These are phyloP conservation scores for Malaclemys terrapin DNA, from an alignment of 2,113 vertebrate species.

Conservation along the genomic window DNA sequence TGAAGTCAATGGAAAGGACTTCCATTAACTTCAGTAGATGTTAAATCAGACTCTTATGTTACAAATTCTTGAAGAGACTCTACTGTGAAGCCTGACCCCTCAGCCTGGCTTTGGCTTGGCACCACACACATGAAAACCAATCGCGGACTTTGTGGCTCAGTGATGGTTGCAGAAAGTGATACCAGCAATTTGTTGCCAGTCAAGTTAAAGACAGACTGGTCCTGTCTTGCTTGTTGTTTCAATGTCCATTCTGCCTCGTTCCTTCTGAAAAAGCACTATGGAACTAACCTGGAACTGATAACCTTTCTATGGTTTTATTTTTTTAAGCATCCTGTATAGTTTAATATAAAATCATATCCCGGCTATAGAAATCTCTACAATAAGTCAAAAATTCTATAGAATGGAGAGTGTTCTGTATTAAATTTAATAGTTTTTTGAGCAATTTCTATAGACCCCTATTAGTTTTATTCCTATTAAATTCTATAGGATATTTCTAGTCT, in stretches of 20 bases:
- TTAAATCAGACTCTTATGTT: not conserved
- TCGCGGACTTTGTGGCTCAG: not conserved
- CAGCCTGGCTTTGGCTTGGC: not conserved
- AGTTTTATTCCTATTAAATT: accelerated
- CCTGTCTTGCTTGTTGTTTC: not conserved
- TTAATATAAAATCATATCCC: not conserved
- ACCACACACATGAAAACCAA: not conserved
- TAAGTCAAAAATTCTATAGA: not conserved
- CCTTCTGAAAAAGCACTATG: not conserved
- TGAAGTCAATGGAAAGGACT: not conserved
- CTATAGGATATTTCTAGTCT: accelerated
- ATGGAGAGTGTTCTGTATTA: not conserved
- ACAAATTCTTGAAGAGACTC: not conserved
- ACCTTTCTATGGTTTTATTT: not conserved
- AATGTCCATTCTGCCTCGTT: not conserved
- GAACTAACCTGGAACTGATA: not conserved
- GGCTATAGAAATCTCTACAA: not conserved
- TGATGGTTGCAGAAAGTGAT: no score
- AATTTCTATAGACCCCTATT: not conserved
- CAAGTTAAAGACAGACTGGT: accelerated
- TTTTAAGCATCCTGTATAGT: not conserved
- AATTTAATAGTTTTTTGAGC: not conserved
- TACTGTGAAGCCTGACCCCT: not conserved
- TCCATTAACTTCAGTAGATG: accelerated
- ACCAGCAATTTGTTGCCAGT: not conserved